Evolutionary conservation across 2,797 vertebrate species (phyloP).

Genomic region (Todus mexicanus): DNA sequence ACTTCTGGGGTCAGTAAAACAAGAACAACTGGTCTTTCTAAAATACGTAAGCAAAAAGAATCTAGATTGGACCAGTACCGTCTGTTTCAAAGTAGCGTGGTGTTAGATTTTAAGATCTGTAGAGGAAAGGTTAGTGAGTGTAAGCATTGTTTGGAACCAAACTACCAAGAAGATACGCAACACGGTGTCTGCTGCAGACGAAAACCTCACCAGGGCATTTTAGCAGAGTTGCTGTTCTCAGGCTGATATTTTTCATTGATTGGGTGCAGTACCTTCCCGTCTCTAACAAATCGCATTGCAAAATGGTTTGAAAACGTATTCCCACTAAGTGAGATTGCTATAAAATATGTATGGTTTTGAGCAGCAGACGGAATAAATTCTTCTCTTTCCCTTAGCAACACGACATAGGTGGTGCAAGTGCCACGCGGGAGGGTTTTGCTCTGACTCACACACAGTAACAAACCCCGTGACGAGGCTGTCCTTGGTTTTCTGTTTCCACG

Average conservation of each 20-base stretch:
- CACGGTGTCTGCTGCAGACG: background rate
- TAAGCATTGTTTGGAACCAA: background rate
- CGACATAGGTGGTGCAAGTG: background rate
- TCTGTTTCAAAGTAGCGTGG: background rate
- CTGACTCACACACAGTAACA: background rate
- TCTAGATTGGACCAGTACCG: background rate
- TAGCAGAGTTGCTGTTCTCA: conserved; percentile 2
- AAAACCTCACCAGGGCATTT: background rate
- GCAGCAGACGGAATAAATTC: conserved; percentile 11
- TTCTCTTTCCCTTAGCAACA: background rate
- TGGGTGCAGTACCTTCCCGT: conserved; percentile 4
- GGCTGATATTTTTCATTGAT: conserved; percentile 1
- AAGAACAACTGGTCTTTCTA: background rate
- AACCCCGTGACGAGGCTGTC: background rate
- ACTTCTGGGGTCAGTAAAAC: background rate
- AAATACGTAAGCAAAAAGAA: background rate
- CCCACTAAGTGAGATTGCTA: conserved; percentile 26
- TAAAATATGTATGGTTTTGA: conserved; percentile 35
- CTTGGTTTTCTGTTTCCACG: background rate
- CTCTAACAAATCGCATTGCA: conserved; percentile 27
- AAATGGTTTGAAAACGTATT: conserved; percentile 23
- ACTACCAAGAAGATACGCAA: background rate
- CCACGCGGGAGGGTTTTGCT: background rate
- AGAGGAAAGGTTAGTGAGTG: background rate
- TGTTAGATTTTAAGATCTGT: background rate